These are phyloP conservation scores for Holotrichia oblita DNA, from an alignment of 1,140 invertebrate species.

Conservation along the genomic window DNA sequence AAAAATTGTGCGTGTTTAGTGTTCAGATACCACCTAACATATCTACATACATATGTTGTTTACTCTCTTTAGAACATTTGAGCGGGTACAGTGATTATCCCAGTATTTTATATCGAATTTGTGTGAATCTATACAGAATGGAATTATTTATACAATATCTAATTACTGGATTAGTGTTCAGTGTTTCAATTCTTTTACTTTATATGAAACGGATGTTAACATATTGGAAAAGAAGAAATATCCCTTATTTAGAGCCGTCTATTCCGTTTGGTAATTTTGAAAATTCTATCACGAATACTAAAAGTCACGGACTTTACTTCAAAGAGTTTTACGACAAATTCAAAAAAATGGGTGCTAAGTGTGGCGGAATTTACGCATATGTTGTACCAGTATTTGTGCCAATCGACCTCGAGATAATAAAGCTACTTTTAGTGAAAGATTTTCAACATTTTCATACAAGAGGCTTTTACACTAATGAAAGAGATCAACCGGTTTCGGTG, in stretches of 20 bases:
- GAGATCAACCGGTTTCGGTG: constrained; percentile 60
- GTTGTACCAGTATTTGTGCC: background rate
- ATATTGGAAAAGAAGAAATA: constrained; percentile 54
- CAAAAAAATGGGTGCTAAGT: constrained; percentile 36
- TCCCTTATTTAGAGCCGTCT: constrained; percentile 49
- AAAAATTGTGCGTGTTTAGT: too few relatives aligned
- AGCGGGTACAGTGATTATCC: too few relatives aligned
- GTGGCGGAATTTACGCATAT: constrained; percentile 39
- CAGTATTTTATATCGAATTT: too few relatives aligned
- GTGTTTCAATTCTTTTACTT: constrained; percentile 38
- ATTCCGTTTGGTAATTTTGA: constrained; percentile 42
- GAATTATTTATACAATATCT: too few relatives aligned
- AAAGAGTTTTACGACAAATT: constrained; percentile 10
- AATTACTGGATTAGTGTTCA: too few relatives aligned
- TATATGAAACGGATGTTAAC: constrained; percentile 52
- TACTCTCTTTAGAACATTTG: too few relatives aligned
- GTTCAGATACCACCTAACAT: too few relatives aligned
- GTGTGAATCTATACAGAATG: too few relatives aligned
- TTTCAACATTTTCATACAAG: constrained; percentile 62
- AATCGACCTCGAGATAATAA: constrained; percentile 62
- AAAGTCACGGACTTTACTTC: background rate
- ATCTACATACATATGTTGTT: too few relatives aligned
- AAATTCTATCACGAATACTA: constrained; percentile 25
- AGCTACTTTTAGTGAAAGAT: constrained; percentile 60
- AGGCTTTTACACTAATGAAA: constrained; percentile 56